Conservation (phyloP, 2,797 vertebrate species). For the Poeciliopsis presidionis region DNA sequence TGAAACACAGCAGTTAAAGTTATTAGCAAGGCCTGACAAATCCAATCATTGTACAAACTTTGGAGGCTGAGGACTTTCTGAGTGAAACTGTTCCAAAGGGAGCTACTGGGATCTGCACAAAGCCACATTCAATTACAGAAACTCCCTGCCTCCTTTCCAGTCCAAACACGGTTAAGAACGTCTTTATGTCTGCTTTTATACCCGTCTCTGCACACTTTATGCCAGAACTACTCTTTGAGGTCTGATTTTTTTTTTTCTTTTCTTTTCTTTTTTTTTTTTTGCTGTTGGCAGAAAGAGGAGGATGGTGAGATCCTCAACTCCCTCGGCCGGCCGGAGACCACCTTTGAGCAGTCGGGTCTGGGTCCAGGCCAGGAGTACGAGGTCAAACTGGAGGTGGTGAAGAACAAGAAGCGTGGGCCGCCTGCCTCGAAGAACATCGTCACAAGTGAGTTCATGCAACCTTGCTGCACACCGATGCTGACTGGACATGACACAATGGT, state of each 20-base stretch:
- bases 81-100: conserved; percentile 55
- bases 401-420: conserved; percentile 93
- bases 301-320: conserved; percentile 92
- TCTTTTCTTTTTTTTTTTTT: conserved; percentile 14
- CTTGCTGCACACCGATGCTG: neutral
- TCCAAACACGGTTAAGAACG: conserved; percentile 45
- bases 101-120: conserved; percentile 53
- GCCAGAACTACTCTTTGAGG: conserved; percentile 51
- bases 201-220: conserved; percentile 19
- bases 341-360: conserved; percentile 93
- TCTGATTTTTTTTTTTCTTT: conserved; percentile 23
- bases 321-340: conserved; percentile 89
- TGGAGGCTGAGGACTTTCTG: conserved; percentile 53
- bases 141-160: conserved; percentile 42
- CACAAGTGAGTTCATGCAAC: conserved; percentile 86
- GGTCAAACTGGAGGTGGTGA: conserved; percentile 93
- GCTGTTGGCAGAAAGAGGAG: conserved; percentile 90
- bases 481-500: neutral
- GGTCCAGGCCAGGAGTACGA: conserved; percentile 96
- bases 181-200: conserved; percentile 60
- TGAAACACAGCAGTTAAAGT: conserved; percentile 55
- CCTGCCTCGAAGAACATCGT: conserved; percentile 88
- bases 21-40: conserved; percentile 56
- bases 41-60: conserved; percentile 51
- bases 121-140: conserved; percentile 38